Base-by-base conservation (phyloP, 2,888 invertebrate genomes). In the Drosophila kanekoi region DNA sequence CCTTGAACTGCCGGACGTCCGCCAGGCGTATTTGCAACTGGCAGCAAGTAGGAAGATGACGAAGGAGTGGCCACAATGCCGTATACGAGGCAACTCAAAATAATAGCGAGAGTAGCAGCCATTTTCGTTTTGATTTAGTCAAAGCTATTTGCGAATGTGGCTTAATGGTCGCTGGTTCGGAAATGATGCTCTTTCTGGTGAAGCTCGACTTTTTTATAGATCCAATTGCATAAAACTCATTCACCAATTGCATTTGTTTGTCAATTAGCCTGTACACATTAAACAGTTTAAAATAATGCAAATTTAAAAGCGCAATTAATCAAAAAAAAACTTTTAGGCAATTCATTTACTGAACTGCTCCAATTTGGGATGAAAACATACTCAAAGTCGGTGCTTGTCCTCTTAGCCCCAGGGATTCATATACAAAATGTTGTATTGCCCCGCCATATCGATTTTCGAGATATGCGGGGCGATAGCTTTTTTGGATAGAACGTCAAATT, bases 21-120 rank as follows among this genome's bases (percentile, higher is more conserved):
- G 0, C 4, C 10, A 11, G 20, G 11, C 14, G n/a, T 2, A 32
- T 18, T 16, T 13, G 11, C 32, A 9, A 8, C 18, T 8, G 41
- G 58, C 1, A 38, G 10, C 60, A 58, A 38, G 38, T 45, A 45
- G 10, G 51, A 33, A 4, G 38, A 5, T 14, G 40, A 16, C 2
- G 54, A 14, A 3, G 18, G 45, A 20, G 1, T 2, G 1, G 57
- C 67, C 1, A 32, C 20, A 11, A 52, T 47, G 41, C 64, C 67
- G 37, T 20, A 33, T 0, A 28, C 47, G 1, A 52, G 40, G 3
- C 47, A 67, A n/a, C 56, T 57, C 28, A 67, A 13, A 6, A 67
- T 51, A 35, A 67, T 6, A 11, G 57, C 14, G n/a, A 32, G 8
- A 4, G n/a, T 47, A n/a, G 20, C 40, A 14, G 65, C 9, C 67